phyloP scores from a whole-genome alignment of 2,113 vertebrate genomes.

The Ailuropoda melanoleuca region DNA sequence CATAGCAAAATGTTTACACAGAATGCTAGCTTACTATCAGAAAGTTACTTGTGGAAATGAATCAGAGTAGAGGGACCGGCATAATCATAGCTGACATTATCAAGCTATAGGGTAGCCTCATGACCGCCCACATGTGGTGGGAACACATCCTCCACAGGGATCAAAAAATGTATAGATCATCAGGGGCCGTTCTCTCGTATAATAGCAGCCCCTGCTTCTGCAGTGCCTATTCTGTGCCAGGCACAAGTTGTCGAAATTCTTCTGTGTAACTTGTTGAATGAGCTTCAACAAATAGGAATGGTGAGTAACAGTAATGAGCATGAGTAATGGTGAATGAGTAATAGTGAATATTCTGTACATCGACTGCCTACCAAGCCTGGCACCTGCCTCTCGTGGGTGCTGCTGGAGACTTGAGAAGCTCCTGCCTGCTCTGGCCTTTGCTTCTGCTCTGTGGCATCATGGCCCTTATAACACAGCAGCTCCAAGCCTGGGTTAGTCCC shows the following conservation, averaged over 20 bases:
- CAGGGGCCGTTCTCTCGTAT: background rate
- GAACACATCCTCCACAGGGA: background rate
- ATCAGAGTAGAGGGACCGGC: background rate
- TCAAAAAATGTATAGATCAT: background rate
- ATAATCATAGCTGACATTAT: background rate
- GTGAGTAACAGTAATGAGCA: background rate
- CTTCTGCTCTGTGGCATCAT: background rate
- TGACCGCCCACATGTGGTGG: background rate
- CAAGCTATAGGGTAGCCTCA: background rate
- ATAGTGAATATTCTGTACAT: background rate
- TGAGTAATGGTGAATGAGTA: background rate
- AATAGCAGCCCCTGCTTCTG: background rate
- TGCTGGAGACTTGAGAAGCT: background rate
- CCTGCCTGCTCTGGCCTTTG: background rate
- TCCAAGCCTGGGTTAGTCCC: background rate
- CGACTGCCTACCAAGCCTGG: background rate
- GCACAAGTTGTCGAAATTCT: background rate
- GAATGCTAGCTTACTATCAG: background rate
- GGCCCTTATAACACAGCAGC: background rate
- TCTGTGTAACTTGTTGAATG: background rate
- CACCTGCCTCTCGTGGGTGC: rapidly evolving
- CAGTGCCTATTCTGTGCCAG: background rate
- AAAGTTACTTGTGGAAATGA: background rate
- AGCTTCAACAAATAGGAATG: background rate
- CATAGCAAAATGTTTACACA: background rate